Evolutionary conservation across 2,888 invertebrate species (phyloP).

Genomic region (Heliconius sara): DNA sequence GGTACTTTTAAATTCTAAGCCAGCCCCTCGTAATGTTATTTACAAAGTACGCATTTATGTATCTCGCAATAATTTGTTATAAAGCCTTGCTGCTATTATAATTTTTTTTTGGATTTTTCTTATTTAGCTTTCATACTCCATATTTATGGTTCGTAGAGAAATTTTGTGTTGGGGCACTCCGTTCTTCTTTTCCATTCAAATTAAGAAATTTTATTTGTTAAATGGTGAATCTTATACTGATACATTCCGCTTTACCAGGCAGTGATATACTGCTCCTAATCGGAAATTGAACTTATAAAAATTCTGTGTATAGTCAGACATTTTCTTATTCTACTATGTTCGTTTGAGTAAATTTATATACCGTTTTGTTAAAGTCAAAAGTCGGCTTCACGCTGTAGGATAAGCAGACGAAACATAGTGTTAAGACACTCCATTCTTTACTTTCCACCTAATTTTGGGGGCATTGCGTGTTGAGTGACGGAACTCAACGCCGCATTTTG

Average conservation of each 20-base stretch:
- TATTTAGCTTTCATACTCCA: not conserved
- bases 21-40: conserved; percentile 22
- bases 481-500: too few species aligned
- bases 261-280: too few species aligned
- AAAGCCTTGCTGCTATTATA: not conserved
- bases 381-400: too few species aligned
- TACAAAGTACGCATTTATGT: conserved; percentile 27
- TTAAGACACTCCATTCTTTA: too few species aligned
- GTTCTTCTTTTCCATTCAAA: not conserved
- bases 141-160: not conserved
- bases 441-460: too few species aligned
- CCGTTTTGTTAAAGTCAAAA: too few species aligned
- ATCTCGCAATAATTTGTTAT: conserved; percentile 3
- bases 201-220: too few species aligned
- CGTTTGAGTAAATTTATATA: not conserved
- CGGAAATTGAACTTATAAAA: not conserved
- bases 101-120: conserved; percentile 2
- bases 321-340: not conserved
- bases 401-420: too few species aligned
- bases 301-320: not conserved
- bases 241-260: too few species aligned
- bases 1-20: conserved; percentile 43
- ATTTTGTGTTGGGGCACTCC: not conserved
- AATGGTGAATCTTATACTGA: too few species aligned
- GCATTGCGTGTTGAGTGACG: too few species aligned